Evolutionary conservation across 2,888 invertebrate genomes (phyloP), one percentile per base, ranked within the genome.

Genomic region (Ernsta delagoae): DNA sequence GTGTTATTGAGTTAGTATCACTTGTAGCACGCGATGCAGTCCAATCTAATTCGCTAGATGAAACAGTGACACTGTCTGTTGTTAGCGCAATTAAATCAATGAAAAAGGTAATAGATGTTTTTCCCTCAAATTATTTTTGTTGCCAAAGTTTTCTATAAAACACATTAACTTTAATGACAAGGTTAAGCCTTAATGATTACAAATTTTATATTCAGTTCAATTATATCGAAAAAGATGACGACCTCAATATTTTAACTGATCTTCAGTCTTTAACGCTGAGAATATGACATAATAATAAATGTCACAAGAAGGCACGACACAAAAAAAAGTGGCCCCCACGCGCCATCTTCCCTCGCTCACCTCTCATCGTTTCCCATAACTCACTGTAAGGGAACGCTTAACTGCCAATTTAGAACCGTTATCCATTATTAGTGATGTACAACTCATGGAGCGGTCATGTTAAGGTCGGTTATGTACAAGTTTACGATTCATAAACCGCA

Each of bases 401-500:
- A 76, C 78, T 80, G 79, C 75, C 81, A 81, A 84, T 84, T 78
- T 78, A 78, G 76, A 73, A 78, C 77, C 79, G 81, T 85, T 81
- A 84, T 79, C 77, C 78, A 79, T 81, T 84, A 85, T 83, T 83
- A 84, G 85, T 83, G 79, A 81, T 77, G 78, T 79, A 80, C 77
- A 79, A 36, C 67, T 80, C 78, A 79, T 79, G 77, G 80, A 83
- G 83, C 75, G 78, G 78, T 77, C 79, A 77, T 75, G 80, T 78
- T 78, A 81, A 79, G 77, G 80, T 81, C 78, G 78, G 83, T 84
- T 82, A 82, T 81, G 80, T 79, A 80, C 74, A 70, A 77, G 78
- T 83, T 88, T 84, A 86, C 79, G 84, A 84, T 76, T 81, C 82
- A 84, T 85, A 86, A 88, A 88, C 82, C 78, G 41, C 76, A 76